phyloP scores from a whole-genome alignment of 1,140 invertebrate genomes.

The Ostrea edulis region DNA sequence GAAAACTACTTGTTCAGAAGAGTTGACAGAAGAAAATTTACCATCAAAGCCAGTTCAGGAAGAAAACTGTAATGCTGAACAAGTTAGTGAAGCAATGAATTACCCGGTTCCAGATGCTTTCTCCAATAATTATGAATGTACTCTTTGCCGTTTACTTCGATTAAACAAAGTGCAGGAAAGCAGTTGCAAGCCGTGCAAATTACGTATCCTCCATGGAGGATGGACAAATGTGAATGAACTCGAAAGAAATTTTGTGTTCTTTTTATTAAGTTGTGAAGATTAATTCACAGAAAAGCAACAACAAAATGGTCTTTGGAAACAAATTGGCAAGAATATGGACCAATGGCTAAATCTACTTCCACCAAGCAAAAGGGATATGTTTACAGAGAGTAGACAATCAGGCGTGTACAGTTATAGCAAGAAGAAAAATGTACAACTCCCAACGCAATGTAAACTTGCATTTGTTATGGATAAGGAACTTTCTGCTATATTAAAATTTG shows the following conservation, averaged over 20 bases:
- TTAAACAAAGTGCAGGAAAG: too few relatives aligned
- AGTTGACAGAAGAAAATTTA: neutral
- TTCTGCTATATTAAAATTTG: neutral
- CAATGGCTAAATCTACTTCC: conserved; percentile 3
- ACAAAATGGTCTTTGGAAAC: neutral
- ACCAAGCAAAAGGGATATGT: neutral
- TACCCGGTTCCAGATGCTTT: neutral
- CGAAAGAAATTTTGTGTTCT: neutral
- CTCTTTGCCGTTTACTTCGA: too few relatives aligned
- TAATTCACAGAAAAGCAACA: neutral
- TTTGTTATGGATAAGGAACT: conserved; percentile 20
- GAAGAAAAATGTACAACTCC: neutral
- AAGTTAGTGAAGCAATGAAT: neutral
- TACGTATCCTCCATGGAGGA: neutral
- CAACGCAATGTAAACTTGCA: neutral
- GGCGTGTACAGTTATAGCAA: neutral
- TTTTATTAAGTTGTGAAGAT: conserved; percentile 1
- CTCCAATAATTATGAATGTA: too few relatives aligned
- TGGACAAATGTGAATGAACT: too few relatives aligned
- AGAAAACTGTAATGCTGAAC: neutral
- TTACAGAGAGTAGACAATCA: neutral
- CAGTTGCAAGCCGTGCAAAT: neutral
- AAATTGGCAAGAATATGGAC: neutral
- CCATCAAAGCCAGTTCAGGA: neutral
- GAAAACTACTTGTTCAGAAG: neutral